These are phyloP conservation scores for Apostichopus californicus DNA, from an alignment of 35 echinoderm and acorn worm species.

Conservation along the genomic window DNA sequence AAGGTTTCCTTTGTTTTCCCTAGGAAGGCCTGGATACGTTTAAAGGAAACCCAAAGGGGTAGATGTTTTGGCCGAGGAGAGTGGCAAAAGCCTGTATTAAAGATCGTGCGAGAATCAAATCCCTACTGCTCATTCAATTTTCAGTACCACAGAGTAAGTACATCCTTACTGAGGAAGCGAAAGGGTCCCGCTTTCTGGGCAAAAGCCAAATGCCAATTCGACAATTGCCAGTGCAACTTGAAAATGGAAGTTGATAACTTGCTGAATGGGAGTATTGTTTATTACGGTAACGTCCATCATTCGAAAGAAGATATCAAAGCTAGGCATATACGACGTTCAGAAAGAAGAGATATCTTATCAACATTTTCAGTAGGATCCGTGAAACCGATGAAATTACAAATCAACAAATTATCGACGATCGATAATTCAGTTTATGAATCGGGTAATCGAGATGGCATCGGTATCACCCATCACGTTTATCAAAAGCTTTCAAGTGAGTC, in stretches of 20 bases:
- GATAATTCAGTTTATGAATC: neutral
- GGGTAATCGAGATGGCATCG: slow-evolving; percentile 14
- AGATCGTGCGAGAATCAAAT: slow-evolving; percentile 13
- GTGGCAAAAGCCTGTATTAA: slow-evolving; percentile 27
- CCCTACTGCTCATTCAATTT: slow-evolving; percentile 43
- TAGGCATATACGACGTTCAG: neutral
- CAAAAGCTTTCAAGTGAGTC: slow-evolving; percentile 50
- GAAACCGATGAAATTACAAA: slow-evolving; percentile 39
- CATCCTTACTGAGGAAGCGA: neutral
- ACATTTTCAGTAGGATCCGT: slow-evolving; percentile 25
- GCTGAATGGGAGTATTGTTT: slow-evolving; percentile 11
- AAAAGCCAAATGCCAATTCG: slow-evolving; percentile 29
- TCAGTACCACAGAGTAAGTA: slow-evolving; percentile 26
- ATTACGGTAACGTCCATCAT: slow-evolving; percentile 36
- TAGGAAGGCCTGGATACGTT: neutral
- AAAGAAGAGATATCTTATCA: neutral
- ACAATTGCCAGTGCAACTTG: neutral
- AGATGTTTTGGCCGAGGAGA: slow-evolving; percentile 42
- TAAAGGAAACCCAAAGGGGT: slow-evolving; percentile 13
- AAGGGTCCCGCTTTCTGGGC: neutral
- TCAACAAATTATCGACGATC: neutral
- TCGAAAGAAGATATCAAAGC: neutral
- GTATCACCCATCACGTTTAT: neutral
- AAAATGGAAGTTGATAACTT: neutral
- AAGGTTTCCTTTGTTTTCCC: slow-evolving; percentile 27